Percentiles rank a stretch among this genome's conserved stretches.
Conservation (phyloP, 1,140 invertebrate species). For the Drosophila subobscura region DNA sequence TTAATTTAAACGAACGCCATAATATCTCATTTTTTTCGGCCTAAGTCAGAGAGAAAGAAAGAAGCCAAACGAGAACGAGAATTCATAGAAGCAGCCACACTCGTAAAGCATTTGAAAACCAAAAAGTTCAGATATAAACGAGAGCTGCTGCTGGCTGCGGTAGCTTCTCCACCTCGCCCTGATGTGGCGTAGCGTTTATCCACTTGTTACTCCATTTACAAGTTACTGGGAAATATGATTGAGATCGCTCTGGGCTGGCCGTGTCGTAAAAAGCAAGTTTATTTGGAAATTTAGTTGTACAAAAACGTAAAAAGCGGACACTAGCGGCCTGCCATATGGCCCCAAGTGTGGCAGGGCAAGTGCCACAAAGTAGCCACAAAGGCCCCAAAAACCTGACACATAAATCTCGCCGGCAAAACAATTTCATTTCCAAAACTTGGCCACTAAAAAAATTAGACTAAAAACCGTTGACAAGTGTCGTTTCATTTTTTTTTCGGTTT, state of each 20-base stretch:
- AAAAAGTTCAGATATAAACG: conserved; percentile 46
- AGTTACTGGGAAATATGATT: conserved; percentile 78
- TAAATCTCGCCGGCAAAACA: conserved; percentile 54
- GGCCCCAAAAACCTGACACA: conserved; percentile 48
- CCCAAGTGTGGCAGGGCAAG: conserved; percentile 62
- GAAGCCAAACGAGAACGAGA: conserved; percentile 40
- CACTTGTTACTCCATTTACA: conserved; percentile 83
- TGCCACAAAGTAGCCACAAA: conserved; percentile 50
- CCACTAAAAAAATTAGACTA: conserved; percentile 70
- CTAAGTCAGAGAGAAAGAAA: conserved; percentile 42
- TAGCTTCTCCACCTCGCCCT: conserved; percentile 3
- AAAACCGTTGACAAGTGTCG: conserved; percentile 65
- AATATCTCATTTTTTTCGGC: conserved; percentile 77
- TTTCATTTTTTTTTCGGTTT: neutral
- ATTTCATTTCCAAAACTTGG: conserved; percentile 64
- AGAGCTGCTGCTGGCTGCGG: conserved; percentile 19
- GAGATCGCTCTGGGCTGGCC: conserved; percentile 61
- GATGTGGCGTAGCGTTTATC: conserved; percentile 40
- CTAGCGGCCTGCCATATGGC: conserved; percentile 26
- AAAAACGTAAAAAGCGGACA: conserved; percentile 37
- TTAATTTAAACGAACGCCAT: conserved; percentile 75
- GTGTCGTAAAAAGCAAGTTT: conserved; percentile 74
- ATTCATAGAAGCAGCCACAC: conserved; percentile 64
- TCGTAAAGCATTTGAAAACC: conserved; percentile 63
- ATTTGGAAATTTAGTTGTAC: conserved; percentile 78